phyloP scores from a whole-genome alignment of 2,797 vertebrate species.

The Sebastolobus altivelis region DNA sequence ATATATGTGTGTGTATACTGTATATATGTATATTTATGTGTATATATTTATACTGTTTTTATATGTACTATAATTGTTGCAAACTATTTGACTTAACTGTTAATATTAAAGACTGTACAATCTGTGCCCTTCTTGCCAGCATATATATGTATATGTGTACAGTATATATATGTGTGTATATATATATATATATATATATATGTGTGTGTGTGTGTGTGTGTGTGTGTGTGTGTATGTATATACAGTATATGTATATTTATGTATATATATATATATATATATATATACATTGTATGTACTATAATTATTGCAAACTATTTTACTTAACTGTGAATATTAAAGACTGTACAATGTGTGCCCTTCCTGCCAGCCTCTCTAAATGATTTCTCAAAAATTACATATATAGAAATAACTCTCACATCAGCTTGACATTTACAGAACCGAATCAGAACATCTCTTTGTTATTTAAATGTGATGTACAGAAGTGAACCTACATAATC shows the following conservation, averaged over 20 bases:
- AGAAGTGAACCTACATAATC: slow-evolving; percentile 38
- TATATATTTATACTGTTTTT: not conserved
- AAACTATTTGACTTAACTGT: not conserved
- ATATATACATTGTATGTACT: not conserved
- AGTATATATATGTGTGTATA: not conserved
- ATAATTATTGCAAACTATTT: not conserved
- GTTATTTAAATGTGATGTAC: not conserved
- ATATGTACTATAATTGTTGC: not conserved
- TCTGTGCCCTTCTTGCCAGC: not conserved
- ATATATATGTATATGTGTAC: not conserved
- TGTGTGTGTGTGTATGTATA: too few relatives aligned
- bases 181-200: too few relatives aligned
- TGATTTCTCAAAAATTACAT: not conserved
- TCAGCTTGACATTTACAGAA: not conserved
- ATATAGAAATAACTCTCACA: not conserved
- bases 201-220: too few relatives aligned
- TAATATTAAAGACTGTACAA: not conserved
- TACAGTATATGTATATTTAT: too few relatives aligned
- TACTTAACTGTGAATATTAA: not conserved
- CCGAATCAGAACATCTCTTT: not conserved
- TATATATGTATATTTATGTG: too few relatives aligned
- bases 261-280: too few relatives aligned
- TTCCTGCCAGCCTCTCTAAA: not conserved
- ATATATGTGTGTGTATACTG: too few relatives aligned
- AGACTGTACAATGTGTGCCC: not conserved